Evolutionary conservation across 2,888 invertebrate species (phyloP), one percentile per base, ranked within the genome.

Genomic region (Bhutanitis thaidina): DNA sequence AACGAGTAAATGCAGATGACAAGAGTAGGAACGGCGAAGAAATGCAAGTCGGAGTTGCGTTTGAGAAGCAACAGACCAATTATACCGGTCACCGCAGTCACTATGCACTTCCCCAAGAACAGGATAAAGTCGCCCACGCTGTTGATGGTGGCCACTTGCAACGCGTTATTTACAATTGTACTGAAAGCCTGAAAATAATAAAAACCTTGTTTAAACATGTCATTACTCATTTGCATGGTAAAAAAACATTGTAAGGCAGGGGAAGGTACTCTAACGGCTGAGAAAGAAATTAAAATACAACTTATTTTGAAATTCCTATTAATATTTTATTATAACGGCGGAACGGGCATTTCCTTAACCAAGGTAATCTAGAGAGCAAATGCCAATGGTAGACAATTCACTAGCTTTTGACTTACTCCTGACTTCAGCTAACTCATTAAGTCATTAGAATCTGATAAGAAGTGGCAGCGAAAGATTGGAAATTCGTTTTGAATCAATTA

Each of bases 101-200:
- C 96, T 54, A 90, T 89, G 57, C 90, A 90, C 74, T 96, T 96
- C 48, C 96, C 97, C 58, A 98, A 89, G 75, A 98, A 97, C 40
- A 98, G 87, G 55, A 98, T 94, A 74, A 98, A 97, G 79, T 97
- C 97, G 4, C 98, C 98, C 38, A 97, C 92, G 61, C 96, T 95
- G 85, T 98, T 98, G 50, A 98, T 95, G 0, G 97, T 96, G 0
- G 96, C 95, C 58, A 98, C 94, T 91, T 97, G 94, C 34, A 98
- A 79, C 0, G 94, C 94, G 77, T 97, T 96, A 70, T 92, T 93
- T 35, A 94, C 93, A 64, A 97, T 91, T 1, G 96, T 95, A 69
- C 93, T 93, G 85, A 97, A 97, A 13, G 97, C 97, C 97, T 97
- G 72, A 34, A 61, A 67, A 9, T 4, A 29, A 7, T 9, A n/a